Percentiles rank a stretch among this genome's conserved stretches.
phyloP scores from a whole-genome alignment of 92 coral and sea anemone genomes.

The Diadumene lineata region DNA sequence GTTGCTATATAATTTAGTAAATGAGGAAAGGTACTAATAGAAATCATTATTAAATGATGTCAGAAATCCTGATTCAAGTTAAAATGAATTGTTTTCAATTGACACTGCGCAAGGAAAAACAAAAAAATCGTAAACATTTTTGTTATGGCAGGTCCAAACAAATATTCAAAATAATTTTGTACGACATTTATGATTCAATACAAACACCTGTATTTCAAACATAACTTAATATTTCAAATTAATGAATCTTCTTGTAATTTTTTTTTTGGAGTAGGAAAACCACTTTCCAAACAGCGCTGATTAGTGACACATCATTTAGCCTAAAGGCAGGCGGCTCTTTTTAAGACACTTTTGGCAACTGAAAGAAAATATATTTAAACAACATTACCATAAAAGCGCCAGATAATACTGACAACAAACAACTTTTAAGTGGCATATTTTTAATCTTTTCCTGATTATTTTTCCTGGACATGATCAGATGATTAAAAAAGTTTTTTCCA shows the following conservation, averaged over 20 bases:
- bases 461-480: conserved; percentile 11
- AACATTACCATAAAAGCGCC: conserved; percentile 4
- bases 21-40: too few relatives aligned
- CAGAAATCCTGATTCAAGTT: too few relatives aligned
- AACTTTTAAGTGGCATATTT: not conserved
- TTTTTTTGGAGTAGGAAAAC: not conserved
- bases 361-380: not conserved
- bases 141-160: too few relatives aligned
- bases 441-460: not conserved
- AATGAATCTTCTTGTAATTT: not conserved
- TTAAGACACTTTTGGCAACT: not conserved
- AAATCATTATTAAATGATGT: too few relatives aligned
- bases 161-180: too few relatives aligned
- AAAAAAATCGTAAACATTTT: too few relatives aligned
- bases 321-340: conserved; percentile 1
- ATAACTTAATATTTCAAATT: not conserved
- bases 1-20: too few relatives aligned
- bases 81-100: too few relatives aligned
- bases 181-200: too few relatives aligned
- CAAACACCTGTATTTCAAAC: not conserved
- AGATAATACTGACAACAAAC: conserved; percentile 2
- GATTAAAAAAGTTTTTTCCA: not conserved
- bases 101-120: too few relatives aligned
- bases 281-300: not conserved
- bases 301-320: not conserved